These are phyloP conservation scores for Alces alces DNA, from an alignment of 2,113 vertebrate species.

Conservation along the genomic window DNA sequence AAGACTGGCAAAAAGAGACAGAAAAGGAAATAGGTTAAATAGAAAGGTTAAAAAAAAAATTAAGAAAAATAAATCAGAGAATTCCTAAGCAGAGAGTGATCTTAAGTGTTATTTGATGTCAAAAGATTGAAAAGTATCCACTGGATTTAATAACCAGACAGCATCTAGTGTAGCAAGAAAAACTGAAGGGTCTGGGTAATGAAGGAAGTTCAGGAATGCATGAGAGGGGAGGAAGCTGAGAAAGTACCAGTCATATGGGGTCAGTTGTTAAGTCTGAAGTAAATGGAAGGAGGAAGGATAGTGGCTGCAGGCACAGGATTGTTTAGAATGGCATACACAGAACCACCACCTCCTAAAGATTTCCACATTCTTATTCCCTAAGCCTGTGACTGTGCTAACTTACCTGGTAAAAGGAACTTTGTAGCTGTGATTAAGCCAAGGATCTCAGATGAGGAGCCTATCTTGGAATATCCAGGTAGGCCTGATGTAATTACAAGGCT, in stretches of 20 bases:
- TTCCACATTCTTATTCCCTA: not conserved
- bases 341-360: not conserved
- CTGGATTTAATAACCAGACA: not conserved
- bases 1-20: not conserved
- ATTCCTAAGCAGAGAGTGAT: not conserved
- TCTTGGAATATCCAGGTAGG: not conserved
- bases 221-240: not conserved
- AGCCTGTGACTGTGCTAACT: not conserved
- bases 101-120: not conserved
- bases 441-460: not conserved
- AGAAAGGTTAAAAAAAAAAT: not conserved
- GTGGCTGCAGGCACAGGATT: not conserved
- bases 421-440: not conserved
- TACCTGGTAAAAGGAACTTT: not conserved
- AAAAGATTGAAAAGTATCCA: not conserved
- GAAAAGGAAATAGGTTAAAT: not conserved
- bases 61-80: not conserved
- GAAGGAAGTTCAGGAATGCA: not conserved
- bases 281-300: not conserved
- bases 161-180: not conserved
- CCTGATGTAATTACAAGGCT: not conserved
- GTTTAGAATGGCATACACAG: not conserved
- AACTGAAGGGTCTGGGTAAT: not conserved
- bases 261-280: not conserved
- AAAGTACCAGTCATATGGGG: not conserved